A percentile compares a stretch with the other conserved stretches of the same genome.
These are phyloP conservation scores for Paraescarpia echinospica DNA, from an alignment of 1,140 invertebrate species.

Conservation along the genomic window DNA sequence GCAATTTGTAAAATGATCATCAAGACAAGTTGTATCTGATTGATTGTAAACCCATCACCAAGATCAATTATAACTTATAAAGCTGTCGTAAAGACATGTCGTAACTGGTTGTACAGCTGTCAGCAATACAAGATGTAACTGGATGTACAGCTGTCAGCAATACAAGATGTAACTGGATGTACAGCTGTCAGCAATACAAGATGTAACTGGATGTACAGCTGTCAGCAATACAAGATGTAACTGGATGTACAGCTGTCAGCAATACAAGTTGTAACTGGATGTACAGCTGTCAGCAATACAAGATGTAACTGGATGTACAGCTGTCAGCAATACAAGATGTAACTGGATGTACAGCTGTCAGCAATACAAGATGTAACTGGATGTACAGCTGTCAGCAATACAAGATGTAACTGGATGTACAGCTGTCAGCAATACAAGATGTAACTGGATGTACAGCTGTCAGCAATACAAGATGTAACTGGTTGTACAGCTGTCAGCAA, in stretches of 20 bases:
- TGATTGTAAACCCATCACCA: neutral
- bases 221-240: neutral
- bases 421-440: neutral
- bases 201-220: neutral
- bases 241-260: neutral
- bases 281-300: neutral
- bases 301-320: neutral
- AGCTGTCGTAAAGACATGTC: neutral
- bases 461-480: neutral
- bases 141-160: neutral
- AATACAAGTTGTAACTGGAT: neutral
- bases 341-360: neutral
- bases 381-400: neutral
- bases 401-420: neutral
- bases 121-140: neutral
- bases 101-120: neutral
- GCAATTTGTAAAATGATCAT: neutral
- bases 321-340: neutral
- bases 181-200: neutral
- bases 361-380: neutral
- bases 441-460: neutral
- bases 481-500: neutral
- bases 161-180: neutral
- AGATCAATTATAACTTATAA: neutral
- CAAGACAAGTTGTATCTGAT: neutral